Evolutionary conservation across 2,797 vertebrate genomes (phyloP).

Genomic region (Phoxinus dragarum): DNA sequence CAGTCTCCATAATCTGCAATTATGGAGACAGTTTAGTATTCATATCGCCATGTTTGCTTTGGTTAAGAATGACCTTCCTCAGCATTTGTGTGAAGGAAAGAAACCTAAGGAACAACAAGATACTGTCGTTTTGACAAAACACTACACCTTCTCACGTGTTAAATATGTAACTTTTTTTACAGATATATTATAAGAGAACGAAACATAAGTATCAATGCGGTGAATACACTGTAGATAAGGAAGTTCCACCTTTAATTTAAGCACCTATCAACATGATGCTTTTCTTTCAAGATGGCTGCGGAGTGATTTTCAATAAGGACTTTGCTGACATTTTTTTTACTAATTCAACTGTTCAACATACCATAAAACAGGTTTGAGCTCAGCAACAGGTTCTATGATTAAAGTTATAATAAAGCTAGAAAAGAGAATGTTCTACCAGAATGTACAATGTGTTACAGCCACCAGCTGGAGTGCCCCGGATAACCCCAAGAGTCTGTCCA

Average conservation of each 20-base stretch:
- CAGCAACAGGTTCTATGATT: too few relatives aligned
- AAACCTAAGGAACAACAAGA: constrained; percentile 16
- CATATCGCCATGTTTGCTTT: constrained; percentile 53
- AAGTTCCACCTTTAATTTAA: not conserved
- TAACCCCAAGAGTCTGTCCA: not conserved
- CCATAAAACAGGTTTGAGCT: too few relatives aligned
- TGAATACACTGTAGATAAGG: not conserved
- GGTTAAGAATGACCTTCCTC: constrained; percentile 62
- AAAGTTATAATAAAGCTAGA: too few relatives aligned
- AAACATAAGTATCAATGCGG: not conserved
- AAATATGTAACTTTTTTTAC: constrained; percentile 1
- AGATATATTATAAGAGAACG: not conserved
- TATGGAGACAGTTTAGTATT: constrained; percentile 60
- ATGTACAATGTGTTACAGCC: too few relatives aligned
- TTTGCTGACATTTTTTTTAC: too few relatives aligned
- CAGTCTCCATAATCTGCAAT: constrained; percentile 44
- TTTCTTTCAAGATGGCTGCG: too few relatives aligned
- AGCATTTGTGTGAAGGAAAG: constrained; percentile 59
- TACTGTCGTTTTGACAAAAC: not conserved
- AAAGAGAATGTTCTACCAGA: too few relatives aligned
- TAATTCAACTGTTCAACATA: too few relatives aligned
- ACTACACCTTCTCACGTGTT: not conserved
- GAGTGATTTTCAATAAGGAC: too few relatives aligned
- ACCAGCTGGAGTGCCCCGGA: too few relatives aligned
- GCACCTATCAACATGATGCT: too few relatives aligned